Evolutionary conservation across 1,140 invertebrate genomes (phyloP).

Genomic region (Temnothorax nylanderi): DNA sequence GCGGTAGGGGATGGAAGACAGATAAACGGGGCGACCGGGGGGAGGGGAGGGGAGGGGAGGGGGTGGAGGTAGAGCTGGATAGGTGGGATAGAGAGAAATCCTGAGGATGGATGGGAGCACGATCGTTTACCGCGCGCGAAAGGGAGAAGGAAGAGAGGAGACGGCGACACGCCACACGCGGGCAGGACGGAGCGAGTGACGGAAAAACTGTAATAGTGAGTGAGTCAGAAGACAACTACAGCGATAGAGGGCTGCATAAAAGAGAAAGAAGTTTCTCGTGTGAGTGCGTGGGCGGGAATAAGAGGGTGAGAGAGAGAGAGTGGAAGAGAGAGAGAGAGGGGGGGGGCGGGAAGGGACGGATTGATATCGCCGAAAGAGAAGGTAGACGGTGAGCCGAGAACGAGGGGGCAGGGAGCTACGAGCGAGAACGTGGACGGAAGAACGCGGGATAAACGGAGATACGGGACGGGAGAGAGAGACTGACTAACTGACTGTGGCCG

Average conservation of each 20-base stretch:
- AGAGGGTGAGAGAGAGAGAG: constrained; percentile 50
- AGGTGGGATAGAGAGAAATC: constrained; percentile 64
- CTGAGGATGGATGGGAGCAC: constrained; percentile 32
- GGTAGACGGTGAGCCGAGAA: constrained; percentile 9
- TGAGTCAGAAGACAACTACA: constrained; percentile 55
- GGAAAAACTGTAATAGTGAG: constrained; percentile 57
- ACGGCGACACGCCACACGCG: constrained; percentile 16
- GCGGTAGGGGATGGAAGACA: constrained; percentile 50
- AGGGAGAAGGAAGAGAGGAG: constrained; percentile 9
- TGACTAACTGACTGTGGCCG: constrained; percentile 74
- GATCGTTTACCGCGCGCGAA: constrained; percentile 47
- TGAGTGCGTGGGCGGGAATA: constrained; percentile 39
- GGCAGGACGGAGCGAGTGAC: constrained; percentile 10
- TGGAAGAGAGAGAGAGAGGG: constrained; percentile 33
- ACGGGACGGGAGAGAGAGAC: constrained; percentile 54
- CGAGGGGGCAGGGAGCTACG: background rate
- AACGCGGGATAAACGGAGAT: constrained; percentile 50
- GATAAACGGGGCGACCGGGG: constrained; percentile 49
- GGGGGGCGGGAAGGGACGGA: constrained; percentile 9
- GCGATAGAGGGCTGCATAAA: constrained; percentile 42
- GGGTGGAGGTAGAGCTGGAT: background rate
- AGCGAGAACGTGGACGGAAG: constrained; percentile 43
- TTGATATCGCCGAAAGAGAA: constrained; percentile 50
- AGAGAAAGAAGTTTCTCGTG: constrained; percentile 53
- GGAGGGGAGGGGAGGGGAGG: no score